Conservation (phyloP, 2,888 invertebrate species). For the Lomographa bimaculata region DNA sequence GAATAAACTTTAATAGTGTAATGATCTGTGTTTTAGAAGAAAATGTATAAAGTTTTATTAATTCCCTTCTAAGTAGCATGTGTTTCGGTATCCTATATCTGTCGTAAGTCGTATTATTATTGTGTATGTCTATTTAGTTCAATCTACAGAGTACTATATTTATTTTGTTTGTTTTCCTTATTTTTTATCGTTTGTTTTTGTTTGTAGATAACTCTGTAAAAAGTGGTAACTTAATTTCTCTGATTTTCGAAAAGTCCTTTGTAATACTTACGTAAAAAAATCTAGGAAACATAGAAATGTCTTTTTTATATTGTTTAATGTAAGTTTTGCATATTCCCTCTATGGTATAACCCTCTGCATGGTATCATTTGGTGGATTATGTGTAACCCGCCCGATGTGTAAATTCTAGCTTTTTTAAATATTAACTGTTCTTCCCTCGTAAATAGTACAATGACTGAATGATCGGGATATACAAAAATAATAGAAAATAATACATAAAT, state of each 20-base stretch:
- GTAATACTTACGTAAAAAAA: slow-evolving; percentile 28
- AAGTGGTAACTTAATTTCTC: slow-evolving; percentile 82
- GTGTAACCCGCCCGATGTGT: slow-evolving; percentile 3
- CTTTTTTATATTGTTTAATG: slow-evolving; percentile 61
- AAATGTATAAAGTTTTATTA: no score
- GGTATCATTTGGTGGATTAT: slow-evolving; percentile 27
- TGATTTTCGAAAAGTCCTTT: slow-evolving; percentile 47
- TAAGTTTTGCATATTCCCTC: slow-evolving; percentile 60
- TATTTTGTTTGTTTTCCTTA: slow-evolving; percentile 14
- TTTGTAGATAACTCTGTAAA: slow-evolving; percentile 56
- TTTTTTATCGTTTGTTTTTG: slow-evolving; percentile 25
- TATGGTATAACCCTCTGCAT: slow-evolving; percentile 22
- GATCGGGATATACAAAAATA: no score
- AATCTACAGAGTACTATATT: slow-evolving; percentile 6
- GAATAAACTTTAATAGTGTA: no score
- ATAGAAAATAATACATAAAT: no score
- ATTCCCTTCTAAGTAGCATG: slow-evolving; percentile 1
- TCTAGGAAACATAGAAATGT: neutral
- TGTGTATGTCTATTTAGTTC: neutral
- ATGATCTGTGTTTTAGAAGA: no score
- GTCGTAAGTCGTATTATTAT: neutral
- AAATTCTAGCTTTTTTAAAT: slow-evolving; percentile 6
- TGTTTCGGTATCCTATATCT: neutral
- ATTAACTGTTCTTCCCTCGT: no score
- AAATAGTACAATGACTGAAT: slow-evolving; percentile 11